Base-by-base conservation (phyloP, 2,888 invertebrate species). In the Tenthredo livida region DNA sequence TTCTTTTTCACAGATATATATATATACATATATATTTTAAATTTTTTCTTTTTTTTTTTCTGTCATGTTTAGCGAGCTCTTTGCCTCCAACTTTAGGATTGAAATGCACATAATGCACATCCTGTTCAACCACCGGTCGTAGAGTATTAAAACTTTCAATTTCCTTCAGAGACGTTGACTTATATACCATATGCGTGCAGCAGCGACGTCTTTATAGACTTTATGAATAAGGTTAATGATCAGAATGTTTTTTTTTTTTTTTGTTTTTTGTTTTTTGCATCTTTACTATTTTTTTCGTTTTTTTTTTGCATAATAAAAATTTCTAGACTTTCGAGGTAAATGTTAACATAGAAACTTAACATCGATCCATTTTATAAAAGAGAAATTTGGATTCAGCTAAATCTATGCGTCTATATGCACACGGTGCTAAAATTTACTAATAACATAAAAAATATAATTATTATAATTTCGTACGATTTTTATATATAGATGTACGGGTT, bases 21-120 rank as follows among this genome's bases (percentile, higher is more conserved):
- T 40, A 25, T 73, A 47, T 75, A 47, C 25, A 9, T 25, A 10
- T 25, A 9, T 73, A n/a, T n/a, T n/a, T n/a, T n/a, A 37, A 37
- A 33, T 33, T 33, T 4, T 33, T 33, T 33, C 29, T 12, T 33
- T 33, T 33, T 33, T 67, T 29, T 3, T 67, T 54, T 77, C 5
- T 61, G 80, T 80, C 40, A 61, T 61, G 80, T 80, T 80, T 61
- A 80, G 80, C 80, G 61, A 80, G 58, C 61, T 80, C 58, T 37
- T 21, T 47, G 58, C 50, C 12, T 40, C 50, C 50, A 54, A 15
- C 75, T 40, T 80, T 80, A 87, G 88, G 88, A 91, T 92, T 92
- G 90, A 90, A 92, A 92, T 91, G 92, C 92, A 90, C 90, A 88
- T 90, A 89, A 90, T 91, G 91, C 90, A 88, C 92, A 91, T 92